phyloP scores from a whole-genome alignment of 2,888 invertebrate species.

The Lobophora halterata region DNA sequence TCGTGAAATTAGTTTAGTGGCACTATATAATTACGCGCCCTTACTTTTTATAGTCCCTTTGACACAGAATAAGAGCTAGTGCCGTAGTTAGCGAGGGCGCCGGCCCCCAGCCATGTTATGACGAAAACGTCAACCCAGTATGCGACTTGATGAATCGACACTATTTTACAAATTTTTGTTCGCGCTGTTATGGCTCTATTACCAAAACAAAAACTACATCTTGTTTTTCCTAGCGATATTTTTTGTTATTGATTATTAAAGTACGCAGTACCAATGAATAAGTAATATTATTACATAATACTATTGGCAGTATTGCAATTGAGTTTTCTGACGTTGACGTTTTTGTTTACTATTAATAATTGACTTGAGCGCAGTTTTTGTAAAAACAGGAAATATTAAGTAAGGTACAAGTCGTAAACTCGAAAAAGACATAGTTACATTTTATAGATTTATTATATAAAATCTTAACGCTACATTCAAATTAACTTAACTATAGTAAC shows the following conservation, averaged over 20 bases:
- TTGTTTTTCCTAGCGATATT: conserved; percentile 6
- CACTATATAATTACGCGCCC: conserved; percentile 80
- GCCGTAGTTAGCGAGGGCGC: conserved; percentile 42
- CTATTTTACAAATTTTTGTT: conserved; percentile 68
- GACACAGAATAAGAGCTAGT: conserved; percentile 19
- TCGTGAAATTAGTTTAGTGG: conserved; percentile 81
- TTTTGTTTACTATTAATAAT: conserved; percentile 1
- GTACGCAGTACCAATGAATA: no score
- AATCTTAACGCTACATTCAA: conserved; percentile 77
- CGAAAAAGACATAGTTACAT: conserved; percentile 66
- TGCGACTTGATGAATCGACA: conserved; percentile 78
- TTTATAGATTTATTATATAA: conserved; percentile 81
- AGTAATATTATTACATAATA: no score
- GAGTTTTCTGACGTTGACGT: background rate
- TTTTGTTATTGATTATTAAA: no score
- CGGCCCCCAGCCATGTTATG: conserved; percentile 64
- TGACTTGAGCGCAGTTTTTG: background rate
- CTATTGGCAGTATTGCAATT: no score
- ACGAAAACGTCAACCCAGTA: conserved; percentile 77
- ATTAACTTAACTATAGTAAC: conserved; percentile 76
- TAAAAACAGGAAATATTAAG: conserved; percentile 23
- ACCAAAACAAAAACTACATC: conserved; percentile 22
- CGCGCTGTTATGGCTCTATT: conserved; percentile 41
- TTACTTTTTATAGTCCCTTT: conserved; percentile 67
- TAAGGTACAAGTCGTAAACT: no score